Percentiles rank a stretch among this genome's conserved stretches.
These are phyloP conservation scores for Triops cancriformis DNA, from an alignment of 1,140 invertebrate genomes.

Conservation along the genomic window DNA sequence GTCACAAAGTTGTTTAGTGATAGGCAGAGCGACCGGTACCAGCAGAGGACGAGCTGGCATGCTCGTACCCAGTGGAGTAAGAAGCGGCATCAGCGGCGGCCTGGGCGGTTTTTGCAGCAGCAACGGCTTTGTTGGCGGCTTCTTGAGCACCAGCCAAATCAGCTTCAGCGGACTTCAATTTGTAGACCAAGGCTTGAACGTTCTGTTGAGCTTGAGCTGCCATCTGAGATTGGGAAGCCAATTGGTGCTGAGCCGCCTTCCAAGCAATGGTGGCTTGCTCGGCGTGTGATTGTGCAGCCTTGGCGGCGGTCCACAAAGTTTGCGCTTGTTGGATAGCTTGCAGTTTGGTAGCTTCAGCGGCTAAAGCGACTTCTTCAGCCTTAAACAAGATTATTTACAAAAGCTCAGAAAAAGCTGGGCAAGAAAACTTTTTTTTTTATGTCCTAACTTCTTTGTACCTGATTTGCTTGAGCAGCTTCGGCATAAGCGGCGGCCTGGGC, in stretches of 20 bases:
- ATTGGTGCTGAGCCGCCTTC: conserved; percentile 30
- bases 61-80: conserved; percentile 19
- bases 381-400: neutral
- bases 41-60: neutral
- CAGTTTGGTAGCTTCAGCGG: conserved; percentile 35
- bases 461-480: conserved; percentile 26
- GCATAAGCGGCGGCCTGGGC: conserved; percentile 30
- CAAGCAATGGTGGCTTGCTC: conserved; percentile 32
- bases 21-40: neutral
- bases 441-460: conserved; percentile 1
- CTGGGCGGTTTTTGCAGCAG: conserved; percentile 31
- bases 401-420: no score
- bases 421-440: neutral
- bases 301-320: conserved; percentile 31
- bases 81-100: conserved; percentile 28
- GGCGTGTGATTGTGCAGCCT: conserved; percentile 33
- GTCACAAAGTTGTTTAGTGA: neutral
- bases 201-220: conserved; percentile 34
- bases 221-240: conserved; percentile 34
- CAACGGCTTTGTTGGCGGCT: conserved; percentile 32
- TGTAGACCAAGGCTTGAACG: conserved; percentile 34
- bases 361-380: conserved; percentile 31
- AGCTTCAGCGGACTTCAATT: conserved; percentile 33
- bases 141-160: conserved; percentile 35
- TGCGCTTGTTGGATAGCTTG: conserved; percentile 34